phyloP scores from a whole-genome alignment of 2,113 vertebrate species.

The Piprites chloris region DNA sequence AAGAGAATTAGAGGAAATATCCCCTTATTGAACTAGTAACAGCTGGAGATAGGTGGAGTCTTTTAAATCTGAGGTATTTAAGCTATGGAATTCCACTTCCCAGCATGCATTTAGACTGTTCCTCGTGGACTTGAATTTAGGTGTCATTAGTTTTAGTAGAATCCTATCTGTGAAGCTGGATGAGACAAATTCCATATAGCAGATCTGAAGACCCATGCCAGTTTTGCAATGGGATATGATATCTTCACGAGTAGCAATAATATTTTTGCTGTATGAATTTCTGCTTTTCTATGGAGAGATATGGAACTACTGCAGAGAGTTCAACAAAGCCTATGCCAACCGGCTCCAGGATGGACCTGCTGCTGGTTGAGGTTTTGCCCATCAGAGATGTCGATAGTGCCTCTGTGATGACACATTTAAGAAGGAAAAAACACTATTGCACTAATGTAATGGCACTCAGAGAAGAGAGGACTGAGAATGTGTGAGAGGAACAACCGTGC shows the following conservation, averaged over 20 bases:
- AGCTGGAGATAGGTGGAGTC: not conserved
- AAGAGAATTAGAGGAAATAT: not conserved
- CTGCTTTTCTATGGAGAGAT: not conserved
- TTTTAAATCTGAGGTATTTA: not conserved
- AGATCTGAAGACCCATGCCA: not conserved
- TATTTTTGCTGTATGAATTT: not conserved
- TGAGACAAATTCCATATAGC: not conserved
- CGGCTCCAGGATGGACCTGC: not conserved
- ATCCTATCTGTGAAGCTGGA: not conserved
- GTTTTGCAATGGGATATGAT: not conserved
- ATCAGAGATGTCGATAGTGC: fast-evolving
- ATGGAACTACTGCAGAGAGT: not conserved
- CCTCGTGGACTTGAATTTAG: not conserved
- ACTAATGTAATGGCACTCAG: not conserved
- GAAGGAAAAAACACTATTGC: not conserved
- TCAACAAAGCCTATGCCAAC: not conserved
- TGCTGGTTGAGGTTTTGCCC: not conserved
- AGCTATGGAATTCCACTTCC: not conserved
- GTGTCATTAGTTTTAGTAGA: not conserved
- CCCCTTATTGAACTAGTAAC: not conserved
- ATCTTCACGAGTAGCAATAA: not conserved
- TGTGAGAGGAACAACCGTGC: not conserved
- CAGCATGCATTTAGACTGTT: not conserved
- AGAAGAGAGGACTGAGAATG: not conserved
- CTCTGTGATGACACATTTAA: not conserved